Evolutionary conservation across 2,888 invertebrate species (phyloP).

Genomic region (Eupithecia exiguata): DNA sequence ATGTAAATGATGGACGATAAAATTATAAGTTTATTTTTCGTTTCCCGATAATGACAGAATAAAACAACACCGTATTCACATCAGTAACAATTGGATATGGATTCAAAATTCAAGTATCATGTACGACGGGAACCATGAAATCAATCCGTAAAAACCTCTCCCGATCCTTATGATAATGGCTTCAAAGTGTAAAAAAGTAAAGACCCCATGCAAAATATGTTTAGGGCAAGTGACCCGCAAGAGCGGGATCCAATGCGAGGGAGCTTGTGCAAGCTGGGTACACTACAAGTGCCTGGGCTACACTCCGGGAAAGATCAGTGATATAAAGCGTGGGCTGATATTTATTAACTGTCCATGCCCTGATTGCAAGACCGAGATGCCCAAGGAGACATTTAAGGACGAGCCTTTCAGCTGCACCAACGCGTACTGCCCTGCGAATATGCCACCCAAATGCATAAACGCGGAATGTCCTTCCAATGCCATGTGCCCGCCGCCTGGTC

Average conservation of each 20-base stretch:
- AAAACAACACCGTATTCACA: neutral
- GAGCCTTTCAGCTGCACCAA: conserved; percentile 63
- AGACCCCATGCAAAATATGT: conserved; percentile 74
- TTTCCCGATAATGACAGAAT: neutral
- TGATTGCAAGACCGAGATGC: conserved; percentile 61
- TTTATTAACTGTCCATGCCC: conserved; percentile 74
- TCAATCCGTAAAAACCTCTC: neutral
- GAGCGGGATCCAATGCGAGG: conserved; percentile 69
- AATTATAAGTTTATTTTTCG: neutral
- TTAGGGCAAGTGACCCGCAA: conserved; percentile 60
- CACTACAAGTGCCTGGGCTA: conserved; percentile 71
- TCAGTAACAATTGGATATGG: neutral
- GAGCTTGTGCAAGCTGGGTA: conserved; percentile 69
- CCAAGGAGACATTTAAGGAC: conserved; percentile 61
- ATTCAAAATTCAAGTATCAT: neutral
- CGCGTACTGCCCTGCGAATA: conserved; percentile 62
- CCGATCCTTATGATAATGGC: conserved; percentile 46
- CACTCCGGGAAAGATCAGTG: conserved; percentile 70
- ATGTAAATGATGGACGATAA: neutral
- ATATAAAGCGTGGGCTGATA: conserved; percentile 68
- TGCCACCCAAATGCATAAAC: conserved; percentile 56
- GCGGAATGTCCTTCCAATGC: conserved; percentile 50
- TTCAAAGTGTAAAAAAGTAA: conserved; percentile 59
- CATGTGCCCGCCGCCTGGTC: neutral
- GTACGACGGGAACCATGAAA: conserved; percentile 28